Base-by-base conservation (phyloP, 2,888 invertebrate species). In the Meloe dianella region DNA sequence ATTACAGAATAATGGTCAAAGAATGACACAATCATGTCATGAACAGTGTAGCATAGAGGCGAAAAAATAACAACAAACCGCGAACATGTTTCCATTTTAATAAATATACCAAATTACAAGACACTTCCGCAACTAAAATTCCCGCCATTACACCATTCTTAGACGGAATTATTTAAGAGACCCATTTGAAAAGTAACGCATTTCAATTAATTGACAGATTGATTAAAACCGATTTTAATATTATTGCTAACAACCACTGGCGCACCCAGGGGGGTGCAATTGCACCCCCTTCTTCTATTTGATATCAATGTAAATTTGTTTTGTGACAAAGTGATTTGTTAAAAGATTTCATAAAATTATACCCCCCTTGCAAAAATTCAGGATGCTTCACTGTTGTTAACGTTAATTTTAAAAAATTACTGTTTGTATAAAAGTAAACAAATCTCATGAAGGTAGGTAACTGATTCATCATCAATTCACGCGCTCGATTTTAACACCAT, bases 151-250 rank as follows among this genome's bases (percentile, higher is more conserved):
- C 22, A 22, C 51, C 12, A 51, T 22, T 54, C 27, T 47, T 35
- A 57, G 24, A 10, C 38, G 9, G 54, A 57, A n/a, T n/a, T n/a
- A n/a, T 22, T 60, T 29, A 63, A 29, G 41, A 61, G 63, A 60
- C 51, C 57, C 61, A 61, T 67, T 54, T 24, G 63, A 68, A 62
- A 59, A 54, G 56, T 64, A 56, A 59, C 27, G 27, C 27, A 14
- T 14, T 24, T 68, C 59, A 58, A 68, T 63, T 70, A 70, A 70
- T 70, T 70, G 70, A 63, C 67, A 70, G 61, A 41, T n/a, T 22
- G n/a, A 61, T 47, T 54, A 54, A 54, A 54, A 22, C 54, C 20
- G 22, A 51, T 22, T 22, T 22, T 22, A 20, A 51, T 51, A 20
- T 27, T 27, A 51, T 22, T 35, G n/a, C n/a, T n/a, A n/a, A n/a